phyloP scores from a whole-genome alignment of 2,113 vertebrate genomes.

The Stomatorhinus ivindoensis region DNA sequence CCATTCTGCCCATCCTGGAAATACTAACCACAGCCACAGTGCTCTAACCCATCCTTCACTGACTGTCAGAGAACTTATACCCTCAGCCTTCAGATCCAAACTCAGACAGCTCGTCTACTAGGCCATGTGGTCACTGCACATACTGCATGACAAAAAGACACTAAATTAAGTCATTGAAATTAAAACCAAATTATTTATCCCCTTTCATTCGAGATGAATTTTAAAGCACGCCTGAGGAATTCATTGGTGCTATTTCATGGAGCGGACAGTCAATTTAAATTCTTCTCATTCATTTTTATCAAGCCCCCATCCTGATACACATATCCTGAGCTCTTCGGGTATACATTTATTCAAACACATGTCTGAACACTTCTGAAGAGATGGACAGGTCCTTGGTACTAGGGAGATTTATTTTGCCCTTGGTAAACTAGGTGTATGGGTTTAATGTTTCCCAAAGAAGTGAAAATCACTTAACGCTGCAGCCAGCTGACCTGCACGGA shows the following conservation, averaged over 20 bases:
- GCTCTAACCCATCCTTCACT: not conserved
- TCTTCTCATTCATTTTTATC: not conserved
- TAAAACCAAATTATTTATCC: conserved; percentile 14
- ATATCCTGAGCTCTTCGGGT: not conserved
- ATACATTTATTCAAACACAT: not conserved
- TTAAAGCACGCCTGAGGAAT: not conserved
- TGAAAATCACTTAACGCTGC: not conserved
- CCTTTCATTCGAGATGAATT: not conserved
- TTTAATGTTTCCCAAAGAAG: not conserved
- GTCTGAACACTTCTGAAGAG: not conserved
- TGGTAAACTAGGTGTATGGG: not conserved
- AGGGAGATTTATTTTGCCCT: not conserved
- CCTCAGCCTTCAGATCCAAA: not conserved
- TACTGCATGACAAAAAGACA: conserved; percentile 37
- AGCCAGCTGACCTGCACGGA: not conserved
- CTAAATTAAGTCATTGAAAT: conserved; percentile 42
- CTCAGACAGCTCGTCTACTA: not conserved
- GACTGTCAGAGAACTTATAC: not conserved
- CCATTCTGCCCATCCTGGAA: not conserved
- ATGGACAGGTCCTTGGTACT: not conserved
- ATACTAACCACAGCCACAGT: not conserved
- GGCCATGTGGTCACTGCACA: not conserved
- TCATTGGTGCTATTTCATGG: not conserved
- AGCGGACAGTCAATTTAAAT: not conserved
- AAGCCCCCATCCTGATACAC: not conserved